Percentiles rank a stretch among this genome's conserved stretches.
phyloP scores from a whole-genome alignment of 2,888 invertebrate genomes.

The Chloromyia formosa region DNA sequence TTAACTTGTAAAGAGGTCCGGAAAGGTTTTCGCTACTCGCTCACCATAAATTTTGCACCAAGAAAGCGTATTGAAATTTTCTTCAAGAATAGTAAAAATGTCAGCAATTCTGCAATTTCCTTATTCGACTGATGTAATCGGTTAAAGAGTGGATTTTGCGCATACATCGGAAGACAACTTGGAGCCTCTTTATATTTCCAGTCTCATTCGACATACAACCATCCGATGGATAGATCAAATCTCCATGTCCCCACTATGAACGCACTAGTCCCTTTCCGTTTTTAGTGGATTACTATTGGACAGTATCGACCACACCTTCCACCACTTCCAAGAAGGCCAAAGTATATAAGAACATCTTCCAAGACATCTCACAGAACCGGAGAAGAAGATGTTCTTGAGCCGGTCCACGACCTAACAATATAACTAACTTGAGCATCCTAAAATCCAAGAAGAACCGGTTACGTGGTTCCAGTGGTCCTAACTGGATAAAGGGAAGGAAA shows the following conservation, averaged over 20 bases:
- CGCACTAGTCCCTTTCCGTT: background rate
- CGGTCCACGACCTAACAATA: constrained; percentile 7
- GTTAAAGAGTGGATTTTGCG: background rate
- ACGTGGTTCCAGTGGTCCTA: background rate
- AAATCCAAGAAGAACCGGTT: constrained; percentile 4
- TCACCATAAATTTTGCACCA: background rate
- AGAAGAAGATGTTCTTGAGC: constrained; percentile 14
- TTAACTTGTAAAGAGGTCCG: constrained; percentile 28
- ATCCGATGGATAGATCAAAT: background rate
- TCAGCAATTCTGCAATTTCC: background rate
- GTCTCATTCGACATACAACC: background rate
- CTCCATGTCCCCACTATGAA: constrained; percentile 29
- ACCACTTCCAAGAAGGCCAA: background rate
- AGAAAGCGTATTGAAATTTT: constrained; percentile 14
- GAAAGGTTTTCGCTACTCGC: background rate
- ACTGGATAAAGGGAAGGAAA: background rate
- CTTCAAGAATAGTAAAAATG: background rate
- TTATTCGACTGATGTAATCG: constrained; percentile 1
- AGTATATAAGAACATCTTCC: constrained; percentile 8
- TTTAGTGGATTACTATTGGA: constrained; percentile 15
- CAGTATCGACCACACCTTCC: constrained; percentile 14
- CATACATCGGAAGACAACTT: constrained; percentile 42
- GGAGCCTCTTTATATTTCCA: constrained; percentile 41
- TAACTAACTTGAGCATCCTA: background rate
- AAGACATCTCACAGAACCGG: background rate